Percentiles rank a stretch among this genome's conserved stretches.
These are phyloP conservation scores for Narcine bancroftii DNA, from an alignment of 2,113 vertebrate species.

Conservation along the genomic window DNA sequence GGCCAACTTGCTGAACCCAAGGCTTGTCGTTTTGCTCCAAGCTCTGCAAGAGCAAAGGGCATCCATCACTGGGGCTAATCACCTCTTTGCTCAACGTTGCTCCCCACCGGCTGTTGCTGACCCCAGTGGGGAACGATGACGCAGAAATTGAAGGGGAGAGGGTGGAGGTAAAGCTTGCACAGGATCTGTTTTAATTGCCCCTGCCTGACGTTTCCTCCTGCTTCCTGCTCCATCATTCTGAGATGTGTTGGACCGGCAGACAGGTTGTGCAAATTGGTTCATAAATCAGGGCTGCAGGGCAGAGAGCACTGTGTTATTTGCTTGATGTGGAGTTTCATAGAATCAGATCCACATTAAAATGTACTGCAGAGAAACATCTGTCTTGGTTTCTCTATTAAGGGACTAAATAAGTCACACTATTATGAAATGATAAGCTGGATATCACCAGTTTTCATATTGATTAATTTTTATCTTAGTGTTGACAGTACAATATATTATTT, in stretches of 20 bases:
- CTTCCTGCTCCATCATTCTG: slow-evolving; percentile 65
- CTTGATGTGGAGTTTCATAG: slow-evolving; percentile 48
- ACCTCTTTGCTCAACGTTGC: not conserved
- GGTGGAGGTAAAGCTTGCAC: slow-evolving; percentile 45
- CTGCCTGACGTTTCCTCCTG: slow-evolving; percentile 50
- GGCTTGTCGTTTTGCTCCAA: not conserved
- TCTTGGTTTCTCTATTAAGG: slow-evolving; percentile 13
- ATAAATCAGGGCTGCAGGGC: slow-evolving; percentile 72
- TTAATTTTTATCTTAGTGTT: slow-evolving; percentile 18
- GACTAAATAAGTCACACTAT: slow-evolving; percentile 5
- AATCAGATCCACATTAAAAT: slow-evolving; percentile 39
- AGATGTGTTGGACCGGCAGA: slow-evolving; percentile 58
- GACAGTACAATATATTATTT: slow-evolving; percentile 21
- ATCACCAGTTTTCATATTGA: slow-evolving; percentile 13
- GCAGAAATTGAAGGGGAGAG: slow-evolving; percentile 32
- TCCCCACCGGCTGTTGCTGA: not conserved
- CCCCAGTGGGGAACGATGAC: not conserved
- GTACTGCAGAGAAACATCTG: not conserved
- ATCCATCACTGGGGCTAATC: not conserved
- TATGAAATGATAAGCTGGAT: slow-evolving; percentile 29
- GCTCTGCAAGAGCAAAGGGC: no score
- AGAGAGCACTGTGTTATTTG: slow-evolving; percentile 59
- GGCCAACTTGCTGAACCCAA: slow-evolving; percentile 33
- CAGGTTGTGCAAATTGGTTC: slow-evolving; percentile 75
- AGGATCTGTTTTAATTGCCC: slow-evolving; percentile 50